Base-by-base conservation (phyloP, 2,888 invertebrate species). In the Oscheius sp. region DNA sequence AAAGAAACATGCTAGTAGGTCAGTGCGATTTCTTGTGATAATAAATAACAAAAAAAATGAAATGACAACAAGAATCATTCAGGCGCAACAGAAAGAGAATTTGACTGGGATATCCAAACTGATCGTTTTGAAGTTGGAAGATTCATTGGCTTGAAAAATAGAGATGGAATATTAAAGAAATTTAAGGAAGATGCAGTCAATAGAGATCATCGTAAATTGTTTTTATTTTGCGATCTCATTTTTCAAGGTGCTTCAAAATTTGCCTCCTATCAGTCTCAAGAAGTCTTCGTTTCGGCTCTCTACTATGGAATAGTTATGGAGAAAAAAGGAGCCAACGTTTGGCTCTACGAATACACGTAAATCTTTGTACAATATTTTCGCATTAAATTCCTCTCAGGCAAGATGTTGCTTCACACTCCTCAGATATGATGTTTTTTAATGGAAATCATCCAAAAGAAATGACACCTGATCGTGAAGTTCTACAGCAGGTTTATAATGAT, bases 261-360 rank as follows among this genome's bases (percentile, higher is more conserved):
- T 37, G 33, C 15, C 33, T 45, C 20, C n/a, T 67, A 67, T 27
- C 57, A 45, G 12, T 53, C 53, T 3, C 67, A 67, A 20, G 42
- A 23, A 20, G 34, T 67, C 17, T 67, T 46, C 34, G 31, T 45
- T 23, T n/a, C 45, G n/a, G 45, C 27, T 6, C 17, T 45, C n/a
- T 42, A 20, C 25, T 67, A 67, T 17, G 57, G 67, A 23, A 23
- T 10, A 8, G 45, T 34, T n/a, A n/a, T 31, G 48, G 48, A 34
- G 27, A 46, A 20, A 2, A 67, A 58, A 33, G 67, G 67, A 31
- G 57, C 57, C 25, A 53, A 55, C 20, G 67, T 46, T 1, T 67
- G 31, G 42, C 29, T 67, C 3, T 67, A 67, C 25, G 48, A 57
- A 31, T 67, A 42, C 29, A 48, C n/a, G 67, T 67, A 45, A 46